Evolutionary conservation across 2,113 vertebrate species (phyloP), one percentile per base, ranked within the genome.

Genomic region (Smithornis capensis): DNA sequence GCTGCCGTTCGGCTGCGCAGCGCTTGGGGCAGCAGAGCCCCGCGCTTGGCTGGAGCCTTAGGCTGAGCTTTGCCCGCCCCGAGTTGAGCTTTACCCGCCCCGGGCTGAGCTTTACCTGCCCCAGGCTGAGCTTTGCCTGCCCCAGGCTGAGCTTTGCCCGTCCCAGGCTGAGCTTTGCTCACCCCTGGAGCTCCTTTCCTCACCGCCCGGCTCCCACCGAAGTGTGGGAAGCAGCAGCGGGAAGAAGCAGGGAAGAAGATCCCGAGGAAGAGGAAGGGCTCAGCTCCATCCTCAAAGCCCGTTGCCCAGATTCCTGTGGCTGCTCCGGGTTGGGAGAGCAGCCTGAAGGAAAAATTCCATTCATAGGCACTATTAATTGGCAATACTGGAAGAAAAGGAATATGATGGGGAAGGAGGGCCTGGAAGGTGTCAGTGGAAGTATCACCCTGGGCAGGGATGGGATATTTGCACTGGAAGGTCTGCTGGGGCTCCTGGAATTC

Each of bases 21-120:
- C 95, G 1, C 95, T 94, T 71, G 94, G 92, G 87, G 90, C 95
- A 86, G 94, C 95, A 92, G 83, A 92, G 53, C 57, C 65, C 29
- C 1, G 53, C 59, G 22, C 37, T 55, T 6, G 92, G 42, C 3
- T 6, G 69, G 13, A 78, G 45, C 55, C 49, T 3, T 37, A 14
- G 55, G 47, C 35, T 0, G 52, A 55, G 38, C 25, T 2, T n/a
- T 29, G 42, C n/a, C 63, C 60, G 82, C 27, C 18, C 42, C 42
- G 0, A 71, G 47, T 7, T 1, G 49, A 11, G 33, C 35, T 27
- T 38, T 60, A 5, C 65, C 62, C 7, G 19, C 29, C 29, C 19
- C 42, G 2, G 49, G 14, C 50, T 19, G 19, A 4, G 59, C 59
- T 37, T 60, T 60, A 6, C 59, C 37, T 8, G 14, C 6, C 12